Evolutionary conservation across 2,888 invertebrate genomes (phyloP).

Genomic region (Drosophila phalerata): DNA sequence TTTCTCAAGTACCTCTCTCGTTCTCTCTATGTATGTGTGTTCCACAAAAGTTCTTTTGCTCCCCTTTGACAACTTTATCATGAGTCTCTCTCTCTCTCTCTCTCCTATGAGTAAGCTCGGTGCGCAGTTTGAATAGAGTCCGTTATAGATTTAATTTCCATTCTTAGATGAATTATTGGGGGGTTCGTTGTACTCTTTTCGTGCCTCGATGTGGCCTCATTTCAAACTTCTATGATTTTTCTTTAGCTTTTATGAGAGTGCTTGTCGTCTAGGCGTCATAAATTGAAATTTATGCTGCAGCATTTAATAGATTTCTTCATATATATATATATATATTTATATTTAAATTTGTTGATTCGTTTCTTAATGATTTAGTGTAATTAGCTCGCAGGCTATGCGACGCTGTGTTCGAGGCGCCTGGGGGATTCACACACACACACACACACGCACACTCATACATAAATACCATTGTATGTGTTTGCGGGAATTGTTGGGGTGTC

Average conservation of each 20-base stretch:
- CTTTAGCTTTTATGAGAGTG: neutral
- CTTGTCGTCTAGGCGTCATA: slow-evolving; percentile 62
- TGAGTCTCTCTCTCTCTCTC: slow-evolving; percentile 6
- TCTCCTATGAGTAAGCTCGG: slow-evolving; percentile 45
- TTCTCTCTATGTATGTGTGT: slow-evolving; percentile 6
- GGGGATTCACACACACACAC: slow-evolving; percentile 34
- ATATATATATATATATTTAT: slow-evolving; percentile 36
- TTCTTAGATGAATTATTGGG: slow-evolving; percentile 47
- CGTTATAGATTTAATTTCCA: slow-evolving; percentile 59
- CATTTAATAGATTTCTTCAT: slow-evolving; percentile 74
- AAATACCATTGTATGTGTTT: slow-evolving; percentile 3
- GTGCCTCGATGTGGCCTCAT: slow-evolving; percentile 65
- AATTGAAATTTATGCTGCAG: slow-evolving; percentile 80
- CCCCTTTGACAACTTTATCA: slow-evolving; percentile 55
- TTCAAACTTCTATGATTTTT: slow-evolving; percentile 51
- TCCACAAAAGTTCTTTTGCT: slow-evolving; percentile 53
- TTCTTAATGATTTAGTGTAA: slow-evolving; percentile 75
- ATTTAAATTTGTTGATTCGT: slow-evolving; percentile 71
- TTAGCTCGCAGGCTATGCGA: slow-evolving; percentile 59
- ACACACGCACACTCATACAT: slow-evolving; percentile 16
- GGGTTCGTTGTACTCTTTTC: slow-evolving; percentile 64
- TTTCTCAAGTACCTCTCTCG: slow-evolving; percentile 64
- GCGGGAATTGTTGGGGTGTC: slow-evolving; percentile 41
- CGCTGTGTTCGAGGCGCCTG: slow-evolving; percentile 51
- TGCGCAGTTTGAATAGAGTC: slow-evolving; percentile 42